phyloP scores from a whole-genome alignment of 2,888 invertebrate genomes.

The Drosophila monieri region DNA sequence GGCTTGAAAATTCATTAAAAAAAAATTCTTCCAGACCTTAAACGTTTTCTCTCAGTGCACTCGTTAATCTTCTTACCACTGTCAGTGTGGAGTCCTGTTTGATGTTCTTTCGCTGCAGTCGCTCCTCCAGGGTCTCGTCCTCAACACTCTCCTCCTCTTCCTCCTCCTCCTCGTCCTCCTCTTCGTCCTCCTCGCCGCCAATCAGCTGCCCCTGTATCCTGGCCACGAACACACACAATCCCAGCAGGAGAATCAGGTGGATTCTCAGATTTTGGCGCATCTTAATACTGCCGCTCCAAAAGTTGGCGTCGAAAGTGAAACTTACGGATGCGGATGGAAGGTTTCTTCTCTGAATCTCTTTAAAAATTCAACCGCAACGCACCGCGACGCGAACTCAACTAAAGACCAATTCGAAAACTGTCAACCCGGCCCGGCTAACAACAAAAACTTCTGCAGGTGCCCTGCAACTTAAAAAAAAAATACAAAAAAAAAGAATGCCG shows the following conservation, averaged over 20 bases:
- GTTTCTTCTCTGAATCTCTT: conserved; percentile 8
- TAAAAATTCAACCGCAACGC: conserved; percentile 47
- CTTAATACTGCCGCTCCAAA: conserved; percentile 16
- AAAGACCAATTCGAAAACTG: conserved; percentile 53
- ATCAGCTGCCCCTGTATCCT: conserved; percentile 68
- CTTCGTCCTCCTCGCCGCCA: conserved; percentile 80
- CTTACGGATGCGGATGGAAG: conserved; percentile 10
- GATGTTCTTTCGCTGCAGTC: conserved; percentile 78
- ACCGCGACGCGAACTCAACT: conserved; percentile 64
- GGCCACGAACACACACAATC: conserved; percentile 56
- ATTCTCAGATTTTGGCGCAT: conserved; percentile 50
- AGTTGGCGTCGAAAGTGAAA: conserved; percentile 61
- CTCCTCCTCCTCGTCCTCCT: conserved; percentile 80
- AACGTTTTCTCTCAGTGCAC: neutral
- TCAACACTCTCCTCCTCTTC: conserved; percentile 81
- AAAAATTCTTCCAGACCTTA: too few relatives aligned
- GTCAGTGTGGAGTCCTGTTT: conserved; percentile 79
- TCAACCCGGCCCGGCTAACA: conserved; percentile 15
- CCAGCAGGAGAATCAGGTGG: conserved; percentile 51
- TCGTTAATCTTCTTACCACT: conserved; percentile 72
- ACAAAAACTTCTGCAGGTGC: conserved; percentile 30
- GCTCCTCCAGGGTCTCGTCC: conserved; percentile 80
- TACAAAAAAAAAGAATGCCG: conserved; percentile 65
- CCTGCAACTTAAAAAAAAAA: conserved; percentile 23
- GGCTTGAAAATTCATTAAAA: too few relatives aligned